Evolutionary conservation across 30 jellyfish, hydroid and myxozoan genomes (phyloP).

Genomic region (Chironex yamaguchii): DNA sequence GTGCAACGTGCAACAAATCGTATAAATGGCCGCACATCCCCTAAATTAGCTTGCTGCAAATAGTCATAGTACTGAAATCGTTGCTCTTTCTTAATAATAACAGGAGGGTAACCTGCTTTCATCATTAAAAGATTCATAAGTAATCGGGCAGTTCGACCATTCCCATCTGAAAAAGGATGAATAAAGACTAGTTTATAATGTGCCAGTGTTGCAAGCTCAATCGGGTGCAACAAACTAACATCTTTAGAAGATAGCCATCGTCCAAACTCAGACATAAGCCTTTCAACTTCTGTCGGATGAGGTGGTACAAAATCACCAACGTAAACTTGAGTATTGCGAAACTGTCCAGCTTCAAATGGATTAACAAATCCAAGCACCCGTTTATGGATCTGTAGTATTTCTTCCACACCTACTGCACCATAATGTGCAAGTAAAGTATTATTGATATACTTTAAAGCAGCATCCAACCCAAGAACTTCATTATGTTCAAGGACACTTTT

Average conservation of each 20-base stretch:
- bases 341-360: slow-evolving; percentile 96
- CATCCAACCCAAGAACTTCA: slow-evolving; percentile 93
- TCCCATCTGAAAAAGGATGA: slow-evolving; percentile 93
- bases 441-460: slow-evolving; percentile 88
- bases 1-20: slow-evolving; percentile 95
- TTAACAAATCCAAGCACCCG: slow-evolving; percentile 90
- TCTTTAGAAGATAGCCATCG: slow-evolving; percentile 84
- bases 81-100: slow-evolving; percentile 81
- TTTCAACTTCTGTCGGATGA: slow-evolving; percentile 80
- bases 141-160: slow-evolving; percentile 89
- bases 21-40: slow-evolving; percentile 91
- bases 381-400: slow-evolving; percentile 85
- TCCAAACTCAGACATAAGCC: slow-evolving; percentile 78
- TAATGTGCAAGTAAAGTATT: slow-evolving; percentile 69
- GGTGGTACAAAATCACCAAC: slow-evolving; percentile 98
- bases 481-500: slow-evolving; percentile 93
- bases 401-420: slow-evolving; percentile 84
- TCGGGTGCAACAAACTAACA: slow-evolving; percentile 78
- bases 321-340: slow-evolving; percentile 88
- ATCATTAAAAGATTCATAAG: slow-evolving; percentile 82
- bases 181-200: slow-evolving; percentile 86
- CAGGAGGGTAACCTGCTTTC: slow-evolving; percentile 98
- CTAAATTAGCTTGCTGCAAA: slow-evolving; percentile 88
- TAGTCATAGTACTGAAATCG: slow-evolving; percentile 85
- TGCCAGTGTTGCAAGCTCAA: slow-evolving; percentile 89